Base-by-base conservation (phyloP, 2,797 vertebrate genomes). In the Parauchenoglanis ngamensis region DNA sequence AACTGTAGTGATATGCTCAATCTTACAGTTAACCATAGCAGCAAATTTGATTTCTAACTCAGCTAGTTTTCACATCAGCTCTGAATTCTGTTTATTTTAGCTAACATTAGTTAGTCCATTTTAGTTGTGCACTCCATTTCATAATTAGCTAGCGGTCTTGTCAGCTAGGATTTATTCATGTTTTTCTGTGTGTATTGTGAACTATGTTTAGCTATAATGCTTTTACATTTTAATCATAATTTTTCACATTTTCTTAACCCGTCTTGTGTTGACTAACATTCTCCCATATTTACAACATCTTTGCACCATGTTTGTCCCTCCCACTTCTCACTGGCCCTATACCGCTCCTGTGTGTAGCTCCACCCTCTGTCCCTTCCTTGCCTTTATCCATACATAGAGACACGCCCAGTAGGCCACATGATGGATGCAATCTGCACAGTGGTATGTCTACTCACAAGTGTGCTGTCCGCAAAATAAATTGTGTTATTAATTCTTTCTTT, bases 281-380 rank as follows among this genome's bases (percentile, higher is more conserved):
- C 28, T 3, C 56, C 13, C 75, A 56, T 77, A 15, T 76, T 49
- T 44, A 23, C 35, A 11, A 73, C 44, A 25, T 49, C 15, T 75
- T n/a, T 28, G 49, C 7, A 31, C 54, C 49, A 77, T 77, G 46
- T 54, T 54, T 56, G 75, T 56, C 46, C 73, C 46, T 52, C 73
- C 59, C 21, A 44, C 59, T 65, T 44, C 93, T 86, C 87, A 76
- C 95, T 95, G 94, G 94, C 95, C 94, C 94, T 52, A 15, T 76
- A 52, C 44, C 2, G 12, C 25, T 52, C 73, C 46, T 49, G 76
- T 21, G 76, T 95, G 94, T 95, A 97, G 97, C 96, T 95, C 95
- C 96, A 88, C 95, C 96, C 94, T 97, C 97, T 94, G 95, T 97
- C 95, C 96, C 95, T 94, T 97, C 93, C 94, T 95, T 97, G 94